Conservation (phyloP, 35 echinoderm and acorn worm species). For the Stichopus chloronotus region DNA sequence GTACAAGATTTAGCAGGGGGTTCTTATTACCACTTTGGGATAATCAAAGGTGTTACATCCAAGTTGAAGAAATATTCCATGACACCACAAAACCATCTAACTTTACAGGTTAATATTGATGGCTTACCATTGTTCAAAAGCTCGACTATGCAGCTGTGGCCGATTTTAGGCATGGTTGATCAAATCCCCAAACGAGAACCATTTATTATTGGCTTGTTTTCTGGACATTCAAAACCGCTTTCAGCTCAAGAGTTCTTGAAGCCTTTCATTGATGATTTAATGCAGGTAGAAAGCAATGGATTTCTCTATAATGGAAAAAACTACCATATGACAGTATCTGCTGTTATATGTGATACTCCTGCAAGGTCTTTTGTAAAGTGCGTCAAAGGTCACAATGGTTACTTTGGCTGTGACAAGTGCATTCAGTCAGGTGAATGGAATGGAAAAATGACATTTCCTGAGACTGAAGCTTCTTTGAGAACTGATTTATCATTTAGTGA, state of each 20-base stretch:
- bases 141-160: constrained; percentile 57
- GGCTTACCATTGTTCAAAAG: constrained; percentile 73
- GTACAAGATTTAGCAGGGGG: constrained; percentile 60
- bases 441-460: constrained; percentile 61
- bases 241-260: constrained; percentile 42
- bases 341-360: constrained; percentile 69
- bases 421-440: not conserved
- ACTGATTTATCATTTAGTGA: constrained; percentile 47
- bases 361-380: constrained; percentile 67
- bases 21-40: constrained; percentile 66
- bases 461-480: constrained; percentile 38
- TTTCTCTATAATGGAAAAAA: not conserved
- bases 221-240: constrained; percentile 57
- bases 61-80: not conserved
- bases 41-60: constrained; percentile 3
- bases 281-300: not conserved
- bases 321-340: constrained; percentile 36
- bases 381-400: constrained; percentile 70
- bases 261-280: constrained; percentile 46
- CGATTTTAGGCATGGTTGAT: constrained; percentile 55
- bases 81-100: not conserved
- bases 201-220: constrained; percentile 69
- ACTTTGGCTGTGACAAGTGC: constrained; percentile 75
- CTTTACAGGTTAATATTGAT: constrained; percentile 59
- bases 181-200: not conserved